These are phyloP conservation scores for Halesus radiatus DNA, from an alignment of 1,140 invertebrate species.

Conservation along the genomic window DNA sequence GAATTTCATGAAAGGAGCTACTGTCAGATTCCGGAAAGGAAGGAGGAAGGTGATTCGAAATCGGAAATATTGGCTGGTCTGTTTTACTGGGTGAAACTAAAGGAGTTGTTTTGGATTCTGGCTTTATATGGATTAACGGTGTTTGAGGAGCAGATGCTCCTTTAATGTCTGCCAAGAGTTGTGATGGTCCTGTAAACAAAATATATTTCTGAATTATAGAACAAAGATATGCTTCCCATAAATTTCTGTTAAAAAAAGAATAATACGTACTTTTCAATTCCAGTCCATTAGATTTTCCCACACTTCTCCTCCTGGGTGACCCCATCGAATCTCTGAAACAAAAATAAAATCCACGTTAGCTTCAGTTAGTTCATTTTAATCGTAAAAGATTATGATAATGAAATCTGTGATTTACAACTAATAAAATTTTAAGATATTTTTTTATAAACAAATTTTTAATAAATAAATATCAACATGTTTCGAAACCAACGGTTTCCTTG, in stretches of 20 bases:
- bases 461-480: too few species aligned
- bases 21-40: neutral
- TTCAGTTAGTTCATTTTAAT: too few species aligned
- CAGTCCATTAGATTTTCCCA: constrained; percentile 61
- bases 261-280: constrained; percentile 68
- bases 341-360: neutral
- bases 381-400: too few species aligned
- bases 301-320: constrained; percentile 69
- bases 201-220: neutral
- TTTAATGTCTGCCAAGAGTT: constrained; percentile 64
- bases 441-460: too few species aligned
- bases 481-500: too few species aligned
- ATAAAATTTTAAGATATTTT: too few species aligned
- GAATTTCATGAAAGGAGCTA: constrained; percentile 7
- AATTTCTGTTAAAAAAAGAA: neutral
- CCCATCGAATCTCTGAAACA: constrained; percentile 68
- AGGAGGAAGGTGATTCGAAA: neutral
- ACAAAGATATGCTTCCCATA: neutral
- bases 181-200: constrained; percentile 66
- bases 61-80: neutral
- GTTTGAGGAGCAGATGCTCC: constrained; percentile 46
- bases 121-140: neutral
- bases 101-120: constrained; percentile 14
- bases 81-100: neutral
- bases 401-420: too few species aligned